These are phyloP conservation scores for Campylorhamphus procurvoides DNA, from an alignment of 2,113 vertebrate species.

Conservation along the genomic window DNA sequence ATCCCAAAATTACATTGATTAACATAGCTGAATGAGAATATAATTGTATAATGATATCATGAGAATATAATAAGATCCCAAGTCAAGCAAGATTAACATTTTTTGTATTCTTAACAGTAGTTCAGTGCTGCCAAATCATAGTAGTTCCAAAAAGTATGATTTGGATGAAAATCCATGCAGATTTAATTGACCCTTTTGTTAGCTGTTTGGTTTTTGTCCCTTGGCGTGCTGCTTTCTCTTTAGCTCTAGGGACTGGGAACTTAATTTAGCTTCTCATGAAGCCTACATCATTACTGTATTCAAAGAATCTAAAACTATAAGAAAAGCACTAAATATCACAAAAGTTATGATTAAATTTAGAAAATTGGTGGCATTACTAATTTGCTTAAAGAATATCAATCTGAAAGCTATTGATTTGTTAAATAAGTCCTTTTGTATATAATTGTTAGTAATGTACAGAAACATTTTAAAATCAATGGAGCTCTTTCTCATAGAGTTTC, in stretches of 20 bases:
- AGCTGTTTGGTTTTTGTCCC: not conserved
- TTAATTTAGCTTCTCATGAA: not conserved
- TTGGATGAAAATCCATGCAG: not conserved
- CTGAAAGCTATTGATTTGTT: not conserved
- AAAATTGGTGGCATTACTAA: not conserved
- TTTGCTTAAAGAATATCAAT: not conserved
- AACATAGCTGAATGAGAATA: not conserved
- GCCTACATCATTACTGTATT: not conserved
- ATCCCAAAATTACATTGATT: not conserved
- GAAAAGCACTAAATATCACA: not conserved
- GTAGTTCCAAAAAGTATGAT: not conserved
- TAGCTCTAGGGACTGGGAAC: not conserved
- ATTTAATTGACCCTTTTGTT: constrained; percentile 2
- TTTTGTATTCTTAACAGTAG: not conserved
- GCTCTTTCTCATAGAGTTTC: not conserved
- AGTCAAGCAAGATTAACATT: not conserved
- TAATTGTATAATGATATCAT: not conserved
- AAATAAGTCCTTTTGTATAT: not conserved
- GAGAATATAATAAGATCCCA: not conserved
- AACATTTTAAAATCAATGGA: not conserved
- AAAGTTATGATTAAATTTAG: not conserved
- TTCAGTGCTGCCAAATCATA: not conserved
- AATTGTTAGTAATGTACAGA: not conserved
- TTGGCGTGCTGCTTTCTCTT: not conserved
- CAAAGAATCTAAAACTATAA: not conserved